Base-by-base conservation (phyloP, 2,113 vertebrate species). In the Jacana jacana region DNA sequence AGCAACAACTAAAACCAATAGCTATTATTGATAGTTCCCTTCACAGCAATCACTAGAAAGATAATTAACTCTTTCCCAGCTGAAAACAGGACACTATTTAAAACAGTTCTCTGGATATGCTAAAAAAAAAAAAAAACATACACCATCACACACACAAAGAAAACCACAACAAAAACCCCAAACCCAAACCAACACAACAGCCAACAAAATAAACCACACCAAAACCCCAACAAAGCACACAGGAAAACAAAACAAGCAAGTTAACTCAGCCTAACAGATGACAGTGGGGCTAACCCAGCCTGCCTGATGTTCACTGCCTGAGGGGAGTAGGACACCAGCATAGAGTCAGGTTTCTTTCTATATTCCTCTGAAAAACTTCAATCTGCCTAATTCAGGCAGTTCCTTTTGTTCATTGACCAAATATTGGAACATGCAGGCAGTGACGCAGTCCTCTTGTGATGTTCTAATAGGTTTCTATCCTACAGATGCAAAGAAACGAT, bases 201-300 rank as follows among this genome's bases (percentile, higher is more conserved):
- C 49, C 49, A 8, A 27, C 49, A 40, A 40, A 40, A 40, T 13
- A 40, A 40, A 40, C 40, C 40, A 40, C 40, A 40, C 10, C 40
- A 40, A 40, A 40, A 40, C 40, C 10, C 40, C 40, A 10, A 40
- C 13, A 40, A 40, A 40, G 40, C 40, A 40, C 40, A 40, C 13
- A 33, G 7, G 23, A 81, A 39, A 68, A 17, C 6, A 27, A 64
- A 64, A 27, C 0, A 0, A 37, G 68, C 7, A 54, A 30, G 23
- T 42, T 60, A 76, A 28, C 27, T 42, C 54, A 48, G 20, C 6
- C 23, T 58, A 79, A 75, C 54, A 87, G 44, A 49, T 17, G 31
- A 66, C 76, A 72, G 28, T 3, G 7, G 46, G 40, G 40, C 11
- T 42, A 88, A 51, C 10, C 22, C 80, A 70, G 64, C 8, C 49